Evolutionary conservation across 2,113 vertebrate species (phyloP).

Genomic region (Illadopsis cleaveri): DNA sequence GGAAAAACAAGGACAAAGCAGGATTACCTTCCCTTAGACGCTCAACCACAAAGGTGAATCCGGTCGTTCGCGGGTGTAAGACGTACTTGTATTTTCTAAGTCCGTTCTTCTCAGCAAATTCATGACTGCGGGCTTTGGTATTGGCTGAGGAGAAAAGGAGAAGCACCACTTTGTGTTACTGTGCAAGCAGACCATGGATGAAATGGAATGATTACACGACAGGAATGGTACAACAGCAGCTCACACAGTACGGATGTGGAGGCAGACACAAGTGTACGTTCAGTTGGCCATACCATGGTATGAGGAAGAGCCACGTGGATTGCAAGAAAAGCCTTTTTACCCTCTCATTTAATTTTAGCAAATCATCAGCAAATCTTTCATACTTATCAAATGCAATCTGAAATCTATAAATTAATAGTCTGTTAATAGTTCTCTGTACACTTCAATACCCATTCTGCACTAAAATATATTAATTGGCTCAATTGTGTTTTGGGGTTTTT

Average conservation of each 20-base stretch:
- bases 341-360: neutral
- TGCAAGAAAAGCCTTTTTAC: conserved; percentile 31
- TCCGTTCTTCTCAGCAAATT: conserved; percentile 86
- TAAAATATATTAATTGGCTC: neutral
- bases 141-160: conserved; percentile 77
- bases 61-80: conserved; percentile 92
- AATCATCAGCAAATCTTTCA: neutral
- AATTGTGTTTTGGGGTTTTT: neutral
- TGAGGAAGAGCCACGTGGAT: neutral
- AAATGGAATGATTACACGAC: neutral
- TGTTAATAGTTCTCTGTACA: neutral
- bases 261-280: neutral
- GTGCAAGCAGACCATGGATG: neutral
- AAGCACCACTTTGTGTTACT: neutral
- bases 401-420: neutral
- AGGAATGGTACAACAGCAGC: neutral
- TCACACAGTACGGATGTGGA: neutral
- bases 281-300: neutral
- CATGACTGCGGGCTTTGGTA: conserved; percentile 87
- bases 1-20: neutral
- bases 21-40: conserved; percentile 88
- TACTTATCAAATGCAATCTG: neutral
- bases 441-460: neutral
- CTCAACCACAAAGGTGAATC: conserved; percentile 94
- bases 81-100: conserved; percentile 90